phyloP scores from a whole-genome alignment of 2,797 vertebrate species.

The Antennarius maculatus region DNA sequence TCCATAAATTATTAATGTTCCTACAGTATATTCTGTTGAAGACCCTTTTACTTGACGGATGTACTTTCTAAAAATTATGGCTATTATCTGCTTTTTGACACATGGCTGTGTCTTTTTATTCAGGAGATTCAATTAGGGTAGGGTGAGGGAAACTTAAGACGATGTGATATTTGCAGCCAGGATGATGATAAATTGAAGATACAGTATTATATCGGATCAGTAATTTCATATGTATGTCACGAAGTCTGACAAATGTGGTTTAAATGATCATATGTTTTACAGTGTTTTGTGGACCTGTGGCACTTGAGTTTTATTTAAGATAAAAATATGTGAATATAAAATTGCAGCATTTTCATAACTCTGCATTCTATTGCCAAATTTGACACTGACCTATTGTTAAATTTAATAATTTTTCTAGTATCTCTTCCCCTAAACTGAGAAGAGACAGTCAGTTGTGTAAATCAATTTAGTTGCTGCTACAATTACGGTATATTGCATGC shows the following conservation, averaged over 20 bases:
- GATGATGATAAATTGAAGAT: slow-evolving; percentile 73
- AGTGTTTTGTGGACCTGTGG: slow-evolving; percentile 19
- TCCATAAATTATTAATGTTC: slow-evolving; percentile 79
- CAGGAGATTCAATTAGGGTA: slow-evolving; percentile 57
- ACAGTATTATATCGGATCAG: slow-evolving; percentile 66
- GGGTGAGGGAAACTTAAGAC: slow-evolving; percentile 53
- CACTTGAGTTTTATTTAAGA: slow-evolving; percentile 22
- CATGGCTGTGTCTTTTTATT: slow-evolving; percentile 70
- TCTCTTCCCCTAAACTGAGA: neutral
- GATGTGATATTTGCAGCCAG: slow-evolving; percentile 61
- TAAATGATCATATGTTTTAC: slow-evolving; percentile 45
- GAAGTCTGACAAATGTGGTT: slow-evolving; percentile 33
- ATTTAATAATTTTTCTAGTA: no score
- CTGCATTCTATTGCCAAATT: no score
- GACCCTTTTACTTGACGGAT: slow-evolving; percentile 74
- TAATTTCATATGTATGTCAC: slow-evolving; percentile 72
- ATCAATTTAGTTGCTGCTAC: neutral
- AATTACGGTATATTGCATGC: neutral
- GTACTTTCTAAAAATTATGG: slow-evolving; percentile 75
- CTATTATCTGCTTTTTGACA: slow-evolving; percentile 75
- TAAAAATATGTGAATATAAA: no score
- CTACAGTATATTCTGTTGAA: slow-evolving; percentile 62
- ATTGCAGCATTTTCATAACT: no score
- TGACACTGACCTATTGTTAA: no score
- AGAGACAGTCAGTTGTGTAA: neutral